phyloP scores from a whole-genome alignment of 2,113 vertebrate species.

The Chitala chitala region DNA sequence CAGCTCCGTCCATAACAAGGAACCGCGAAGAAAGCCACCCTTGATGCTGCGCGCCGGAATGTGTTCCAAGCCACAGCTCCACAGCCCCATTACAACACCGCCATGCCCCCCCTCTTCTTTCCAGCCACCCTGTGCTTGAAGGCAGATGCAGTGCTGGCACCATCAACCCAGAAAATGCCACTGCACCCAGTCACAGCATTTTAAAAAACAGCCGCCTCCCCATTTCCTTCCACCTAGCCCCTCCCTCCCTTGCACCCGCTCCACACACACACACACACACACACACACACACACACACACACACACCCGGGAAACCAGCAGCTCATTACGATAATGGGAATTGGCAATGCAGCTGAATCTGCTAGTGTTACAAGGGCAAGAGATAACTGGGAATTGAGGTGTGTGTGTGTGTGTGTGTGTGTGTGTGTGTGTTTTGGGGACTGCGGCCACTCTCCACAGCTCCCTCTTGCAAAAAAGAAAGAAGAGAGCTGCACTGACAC shows the following conservation, averaged over 20 bases:
- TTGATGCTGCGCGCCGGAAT: not conserved
- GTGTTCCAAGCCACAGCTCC: not conserved
- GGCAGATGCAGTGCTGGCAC: not conserved
- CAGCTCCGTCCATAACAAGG: constrained; percentile 39
- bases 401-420: not conserved
- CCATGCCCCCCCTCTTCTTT: not conserved
- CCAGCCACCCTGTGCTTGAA: not conserved
- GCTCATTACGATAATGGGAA: not conserved
- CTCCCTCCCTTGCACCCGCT: not conserved
- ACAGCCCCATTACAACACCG: not conserved
- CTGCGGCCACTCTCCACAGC: not conserved
- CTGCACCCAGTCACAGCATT: not conserved
- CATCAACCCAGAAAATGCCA: not conserved
- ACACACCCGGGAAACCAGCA: not conserved
- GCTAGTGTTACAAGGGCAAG: not conserved
- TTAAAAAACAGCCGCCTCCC: not conserved
- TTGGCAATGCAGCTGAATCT: not conserved
- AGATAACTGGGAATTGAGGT: not conserved
- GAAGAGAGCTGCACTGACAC: constrained; percentile 1
- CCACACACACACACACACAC: too few species aligned
- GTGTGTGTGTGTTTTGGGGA: not conserved
- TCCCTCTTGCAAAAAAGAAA: not conserved
- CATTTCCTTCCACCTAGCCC: not conserved
- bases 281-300: not conserved
- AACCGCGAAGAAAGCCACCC: not conserved